These are phyloP conservation scores for mouse (Mus musculus) DNA, from an alignment of 2,113 vertebrate species.

Conservation along the genomic window DNA sequence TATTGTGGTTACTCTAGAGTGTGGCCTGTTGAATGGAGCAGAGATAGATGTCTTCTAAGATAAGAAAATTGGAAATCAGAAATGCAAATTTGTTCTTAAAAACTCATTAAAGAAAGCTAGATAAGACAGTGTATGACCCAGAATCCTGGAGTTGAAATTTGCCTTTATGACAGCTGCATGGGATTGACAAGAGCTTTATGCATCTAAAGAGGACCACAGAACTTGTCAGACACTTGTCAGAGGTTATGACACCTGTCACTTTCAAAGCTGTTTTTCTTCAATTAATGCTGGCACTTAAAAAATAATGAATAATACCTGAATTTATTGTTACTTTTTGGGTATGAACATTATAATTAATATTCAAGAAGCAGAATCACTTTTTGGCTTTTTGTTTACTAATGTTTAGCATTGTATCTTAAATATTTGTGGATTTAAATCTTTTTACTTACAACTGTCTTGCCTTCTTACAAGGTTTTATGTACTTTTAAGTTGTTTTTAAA, in stretches of 20 bases:
- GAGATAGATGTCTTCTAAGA: not conserved
- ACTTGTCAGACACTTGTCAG: constrained; percentile 55
- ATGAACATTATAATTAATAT: constrained; percentile 18
- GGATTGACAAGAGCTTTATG: constrained; percentile 13
- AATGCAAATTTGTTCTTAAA: not conserved
- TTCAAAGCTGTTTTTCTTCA: constrained; percentile 29
- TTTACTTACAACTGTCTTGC: not conserved
- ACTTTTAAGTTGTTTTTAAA: constrained; percentile 29
- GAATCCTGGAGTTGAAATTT: constrained; percentile 41
- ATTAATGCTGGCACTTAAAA: constrained; percentile 15
- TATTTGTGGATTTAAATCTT: not conserved
- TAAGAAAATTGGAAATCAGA: not conserved
- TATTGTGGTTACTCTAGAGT: not conserved
- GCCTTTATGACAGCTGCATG: not conserved
- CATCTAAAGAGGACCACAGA: not conserved
- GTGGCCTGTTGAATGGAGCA: not conserved
- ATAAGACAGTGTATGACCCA: not conserved
- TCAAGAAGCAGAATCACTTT: not conserved
- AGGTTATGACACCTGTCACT: constrained; percentile 21
- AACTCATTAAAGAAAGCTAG: not conserved
- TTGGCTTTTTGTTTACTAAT: constrained; percentile 42
- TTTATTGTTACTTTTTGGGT: constrained; percentile 32
- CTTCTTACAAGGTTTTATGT: constrained; percentile 29
- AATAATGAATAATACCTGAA: constrained; percentile 21
- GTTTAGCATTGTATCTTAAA: not conserved